Base-by-base conservation (phyloP, 2,113 vertebrate genomes). In the Sebastes schlegelii region DNA sequence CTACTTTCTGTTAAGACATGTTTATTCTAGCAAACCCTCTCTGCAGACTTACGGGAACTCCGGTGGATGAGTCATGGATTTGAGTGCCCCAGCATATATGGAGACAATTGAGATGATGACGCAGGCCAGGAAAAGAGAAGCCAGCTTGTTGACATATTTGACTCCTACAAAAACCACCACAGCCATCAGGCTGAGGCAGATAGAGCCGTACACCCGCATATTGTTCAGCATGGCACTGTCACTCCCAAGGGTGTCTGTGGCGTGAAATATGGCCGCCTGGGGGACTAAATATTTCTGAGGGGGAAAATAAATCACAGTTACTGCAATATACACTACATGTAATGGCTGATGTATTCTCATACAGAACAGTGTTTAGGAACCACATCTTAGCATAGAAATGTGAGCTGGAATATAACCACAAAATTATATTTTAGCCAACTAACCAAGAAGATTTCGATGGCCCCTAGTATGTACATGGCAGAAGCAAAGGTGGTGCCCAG, bases 81-180 rank as follows among this genome's bases (percentile, higher is more conserved):
- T 99, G 80, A 99, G 94, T 71, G 97, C 97, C 57, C 98, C 98
- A 9, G 95, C 98, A 23, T 99, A 99, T 90, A 99, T 99, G 66
- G 98, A 98, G 40, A 99, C 91, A 83, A 99, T 99, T 71, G 98
- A 99, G 92, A 99, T 97, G 66, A 99, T 97, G 19, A 99, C 98
- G 1, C 98, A 99, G 87, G 97, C 96, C 92, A 99, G 92, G 94
- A 99, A 99, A 57, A 99, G 97, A 1, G 98, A 99, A 34, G 98
- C 98, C 90, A 99, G 95, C 91, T 98, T 99, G 94, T 99, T 99
- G 67, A 99, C 98, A 11, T 99, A 99, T 90, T 99, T 99, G 61
- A 99, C 98, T 0, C 98, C 98, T 0, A 99, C 98, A 14, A 99
- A 99, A 66, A 99, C 98, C 73, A 99, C 98, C 62, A 99, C 92